These are phyloP conservation scores for Eulemur coronatus DNA, from an alignment of 2,797 vertebrate genomes.

Conservation along the genomic window DNA sequence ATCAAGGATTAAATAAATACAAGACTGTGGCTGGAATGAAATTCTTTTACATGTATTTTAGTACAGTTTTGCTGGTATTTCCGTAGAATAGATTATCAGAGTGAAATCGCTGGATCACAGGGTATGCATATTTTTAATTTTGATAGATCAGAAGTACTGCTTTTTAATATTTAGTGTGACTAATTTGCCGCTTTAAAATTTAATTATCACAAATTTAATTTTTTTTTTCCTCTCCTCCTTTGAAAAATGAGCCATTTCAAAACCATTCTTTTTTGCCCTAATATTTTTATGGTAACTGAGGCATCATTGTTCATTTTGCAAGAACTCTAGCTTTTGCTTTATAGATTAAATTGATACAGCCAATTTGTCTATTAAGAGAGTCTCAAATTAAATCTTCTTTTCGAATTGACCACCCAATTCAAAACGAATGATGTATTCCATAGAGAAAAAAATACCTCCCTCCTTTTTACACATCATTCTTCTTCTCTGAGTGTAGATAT, in stretches of 20 bases:
- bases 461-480: background rate
- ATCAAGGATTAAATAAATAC: background rate
- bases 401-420: background rate
- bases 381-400: slow-evolving; percentile 22
- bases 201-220: slow-evolving; percentile 68
- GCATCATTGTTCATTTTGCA: background rate
- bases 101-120: background rate
- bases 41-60: background rate
- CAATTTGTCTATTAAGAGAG: slow-evolving; percentile 18
- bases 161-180: slow-evolving; percentile 72
- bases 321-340: background rate
- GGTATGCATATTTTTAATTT: slow-evolving; percentile 55
- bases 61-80: background rate
- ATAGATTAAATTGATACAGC: slow-evolving; percentile 21
- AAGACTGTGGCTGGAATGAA: background rate
- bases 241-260: slow-evolving; percentile 54
- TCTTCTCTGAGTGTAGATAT: background rate
- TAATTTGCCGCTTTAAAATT: slow-evolving; percentile 67
- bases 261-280: background rate
- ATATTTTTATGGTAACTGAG: slow-evolving; percentile 22
- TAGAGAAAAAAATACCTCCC: background rate
- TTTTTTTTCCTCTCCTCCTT: slow-evolving; percentile 44
- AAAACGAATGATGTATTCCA: background rate
- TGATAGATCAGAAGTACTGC: slow-evolving; percentile 48
- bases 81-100: background rate